Percentiles rank a stretch among this genome's conserved stretches.
These are phyloP conservation scores for Morinoia aosen DNA, from an alignment of 2,888 invertebrate genomes.

Conservation along the genomic window DNA sequence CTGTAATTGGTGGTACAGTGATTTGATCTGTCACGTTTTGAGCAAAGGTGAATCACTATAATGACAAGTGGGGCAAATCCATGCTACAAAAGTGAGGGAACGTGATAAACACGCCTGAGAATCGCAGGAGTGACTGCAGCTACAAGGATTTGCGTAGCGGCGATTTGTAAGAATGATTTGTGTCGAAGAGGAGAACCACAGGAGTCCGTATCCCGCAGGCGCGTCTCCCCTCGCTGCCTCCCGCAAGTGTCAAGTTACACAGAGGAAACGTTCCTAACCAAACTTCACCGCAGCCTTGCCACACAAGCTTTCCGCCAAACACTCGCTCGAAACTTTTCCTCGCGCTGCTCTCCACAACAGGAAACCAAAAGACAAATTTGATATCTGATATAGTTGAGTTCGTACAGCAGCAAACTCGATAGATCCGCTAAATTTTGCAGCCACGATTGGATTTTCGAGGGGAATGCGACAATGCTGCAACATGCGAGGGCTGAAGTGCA, in stretches of 20 bases:
- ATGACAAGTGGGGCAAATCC: background rate
- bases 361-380: slow-evolving; percentile 51
- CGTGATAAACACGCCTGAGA: background rate
- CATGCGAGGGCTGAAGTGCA: background rate
- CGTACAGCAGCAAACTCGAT: slow-evolving; percentile 7
- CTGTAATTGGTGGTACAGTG: background rate
- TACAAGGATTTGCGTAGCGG: background rate
- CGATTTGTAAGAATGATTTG: slow-evolving; percentile 7
- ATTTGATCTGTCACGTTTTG: background rate
- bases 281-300: slow-evolving; percentile 38
- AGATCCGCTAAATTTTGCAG: slow-evolving; percentile 1
- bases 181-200: background rate
- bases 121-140: background rate
- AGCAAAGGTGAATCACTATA: background rate
- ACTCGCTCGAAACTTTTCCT: slow-evolving; percentile 37
- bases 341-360: slow-evolving; percentile 23
- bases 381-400: slow-evolving; percentile 36
- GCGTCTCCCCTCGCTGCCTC: slow-evolving; percentile 39
- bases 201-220: slow-evolving; percentile 18
- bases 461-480: background rate
- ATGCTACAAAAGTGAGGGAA: background rate
- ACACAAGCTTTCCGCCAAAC: slow-evolving; percentile 33
- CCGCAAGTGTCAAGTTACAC: slow-evolving; percentile 40
- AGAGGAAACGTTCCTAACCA: slow-evolving; percentile 48
- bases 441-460: background rate